phyloP scores from a whole-genome alignment of 2,888 invertebrate genomes.

The Hirtodrosophila confusa region DNA sequence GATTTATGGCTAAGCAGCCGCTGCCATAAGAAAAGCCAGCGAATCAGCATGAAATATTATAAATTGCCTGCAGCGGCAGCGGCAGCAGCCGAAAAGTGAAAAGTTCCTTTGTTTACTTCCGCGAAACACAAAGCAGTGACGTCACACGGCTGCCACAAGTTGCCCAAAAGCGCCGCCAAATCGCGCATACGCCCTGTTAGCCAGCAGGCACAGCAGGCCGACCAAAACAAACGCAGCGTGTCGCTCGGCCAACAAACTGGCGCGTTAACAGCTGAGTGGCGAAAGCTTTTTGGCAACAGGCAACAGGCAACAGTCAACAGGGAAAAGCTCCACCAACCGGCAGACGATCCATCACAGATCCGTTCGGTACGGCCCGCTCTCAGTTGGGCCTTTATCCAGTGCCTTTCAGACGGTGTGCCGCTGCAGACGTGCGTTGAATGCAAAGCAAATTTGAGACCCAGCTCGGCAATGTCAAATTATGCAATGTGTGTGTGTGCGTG shows the following conservation, averaged over 20 bases:
- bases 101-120: slow-evolving; percentile 71
- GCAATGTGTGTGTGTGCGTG: slow-evolving; percentile 32
- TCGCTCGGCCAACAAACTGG: slow-evolving; percentile 33
- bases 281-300: slow-evolving; percentile 46
- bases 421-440: slow-evolving; percentile 52
- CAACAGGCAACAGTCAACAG: background rate
- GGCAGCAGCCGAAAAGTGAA: slow-evolving; percentile 26
- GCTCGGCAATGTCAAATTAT: slow-evolving; percentile 21
- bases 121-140: slow-evolving; percentile 72
- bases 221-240: slow-evolving; percentile 73
- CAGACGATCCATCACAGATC: slow-evolving; percentile 41
- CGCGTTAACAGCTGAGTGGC: slow-evolving; percentile 66
- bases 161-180: slow-evolving; percentile 18
- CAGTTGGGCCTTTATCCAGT: slow-evolving; percentile 66
- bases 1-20: slow-evolving; percentile 68
- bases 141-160: slow-evolving; percentile 50
- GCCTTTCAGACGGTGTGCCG: slow-evolving; percentile 63
- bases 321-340: slow-evolving; percentile 60
- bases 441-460: slow-evolving; percentile 3
- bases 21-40: slow-evolving; percentile 13
- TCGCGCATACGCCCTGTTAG: slow-evolving; percentile 54
- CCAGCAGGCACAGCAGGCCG: slow-evolving; percentile 38
- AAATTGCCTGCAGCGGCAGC: slow-evolving; percentile 8
- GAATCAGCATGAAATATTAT: slow-evolving; percentile 23
- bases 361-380: slow-evolving; percentile 14